These are phyloP conservation scores for Gadus macrocephalus DNA, from an alignment of 2,113 vertebrate genomes.

Conservation along the genomic window DNA sequence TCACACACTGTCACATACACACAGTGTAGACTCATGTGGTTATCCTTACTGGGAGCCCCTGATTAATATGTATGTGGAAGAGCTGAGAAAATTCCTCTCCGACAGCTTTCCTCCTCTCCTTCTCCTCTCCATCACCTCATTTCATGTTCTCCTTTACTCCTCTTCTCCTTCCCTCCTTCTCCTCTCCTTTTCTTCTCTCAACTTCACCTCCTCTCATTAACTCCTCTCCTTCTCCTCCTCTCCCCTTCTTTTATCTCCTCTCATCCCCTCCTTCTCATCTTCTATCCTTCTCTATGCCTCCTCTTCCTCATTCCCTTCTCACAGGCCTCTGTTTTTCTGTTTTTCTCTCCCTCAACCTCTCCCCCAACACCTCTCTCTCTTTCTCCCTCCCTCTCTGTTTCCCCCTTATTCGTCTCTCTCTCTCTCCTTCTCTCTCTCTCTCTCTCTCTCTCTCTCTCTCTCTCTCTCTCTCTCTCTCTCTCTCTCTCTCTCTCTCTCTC, in stretches of 20 bases:
- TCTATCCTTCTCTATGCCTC: too few relatives aligned
- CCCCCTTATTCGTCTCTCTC: neutral
- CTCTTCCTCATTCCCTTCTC: too few relatives aligned
- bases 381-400: constrained; percentile 19
- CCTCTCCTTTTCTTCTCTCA: too few relatives aligned
- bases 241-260: too few relatives aligned
- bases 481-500: neutral
- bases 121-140: neutral
- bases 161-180: neutral
- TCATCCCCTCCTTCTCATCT: too few relatives aligned
- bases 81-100: neutral
- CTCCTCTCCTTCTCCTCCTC: too few relatives aligned
- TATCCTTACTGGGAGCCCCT: neutral
- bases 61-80: constrained; percentile 2
- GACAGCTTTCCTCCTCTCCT: neutral
- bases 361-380: neutral
- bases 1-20: too few relatives aligned
- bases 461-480: neutral
- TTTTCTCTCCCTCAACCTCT: too few relatives aligned
- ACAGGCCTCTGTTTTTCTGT: too few relatives aligned
- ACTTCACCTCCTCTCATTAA: too few relatives aligned
- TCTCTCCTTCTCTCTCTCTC: neutral
- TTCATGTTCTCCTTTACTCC: constrained; percentile 33
- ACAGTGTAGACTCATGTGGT: neutral
- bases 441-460: too few relatives aligned